Conservation (phyloP, 1,140 invertebrate species). For the Monochamus saltuarius region DNA sequence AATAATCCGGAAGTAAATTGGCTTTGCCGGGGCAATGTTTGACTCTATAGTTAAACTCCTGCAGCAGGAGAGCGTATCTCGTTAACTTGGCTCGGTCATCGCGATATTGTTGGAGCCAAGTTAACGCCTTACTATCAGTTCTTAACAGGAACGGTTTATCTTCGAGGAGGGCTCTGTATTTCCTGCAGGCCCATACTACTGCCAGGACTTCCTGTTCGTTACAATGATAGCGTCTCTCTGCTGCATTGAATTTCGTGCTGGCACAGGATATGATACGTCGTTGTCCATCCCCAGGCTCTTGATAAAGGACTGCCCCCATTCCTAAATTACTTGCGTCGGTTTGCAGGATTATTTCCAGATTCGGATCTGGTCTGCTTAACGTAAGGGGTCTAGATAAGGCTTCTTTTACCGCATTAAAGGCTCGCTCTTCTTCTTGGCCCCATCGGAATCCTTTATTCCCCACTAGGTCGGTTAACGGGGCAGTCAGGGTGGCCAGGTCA, state of each 20-base stretch:
- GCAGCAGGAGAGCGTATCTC: conserved; percentile 36
- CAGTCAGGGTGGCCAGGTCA: conserved; percentile 21
- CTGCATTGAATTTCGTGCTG: conserved; percentile 16
- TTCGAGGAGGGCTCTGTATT: conserved; percentile 41
- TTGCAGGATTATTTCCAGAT: conserved; percentile 12
- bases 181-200: conserved; percentile 42
- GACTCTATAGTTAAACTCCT: conserved; percentile 34
- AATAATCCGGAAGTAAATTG: conserved; percentile 37
- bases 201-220: conserved; percentile 27
- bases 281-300: not conserved
- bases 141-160: conserved; percentile 38
- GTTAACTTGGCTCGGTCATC: no score
- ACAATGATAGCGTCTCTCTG: not conserved
- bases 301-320: conserved; percentile 24
- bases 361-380: conserved; percentile 12
- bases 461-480: conserved; percentile 28
- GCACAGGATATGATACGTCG: conserved; percentile 14
- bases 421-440: conserved; percentile 5
- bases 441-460: conserved; percentile 22
- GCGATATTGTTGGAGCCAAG: no score
- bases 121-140: no score
- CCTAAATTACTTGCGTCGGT: conserved; percentile 16
- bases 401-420: conserved; percentile 26
- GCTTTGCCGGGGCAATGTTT: conserved; percentile 33
- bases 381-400: not conserved